These are phyloP conservation scores for Rhodeus uyekii DNA, from an alignment of 2,797 vertebrate genomes.

Conservation along the genomic window DNA sequence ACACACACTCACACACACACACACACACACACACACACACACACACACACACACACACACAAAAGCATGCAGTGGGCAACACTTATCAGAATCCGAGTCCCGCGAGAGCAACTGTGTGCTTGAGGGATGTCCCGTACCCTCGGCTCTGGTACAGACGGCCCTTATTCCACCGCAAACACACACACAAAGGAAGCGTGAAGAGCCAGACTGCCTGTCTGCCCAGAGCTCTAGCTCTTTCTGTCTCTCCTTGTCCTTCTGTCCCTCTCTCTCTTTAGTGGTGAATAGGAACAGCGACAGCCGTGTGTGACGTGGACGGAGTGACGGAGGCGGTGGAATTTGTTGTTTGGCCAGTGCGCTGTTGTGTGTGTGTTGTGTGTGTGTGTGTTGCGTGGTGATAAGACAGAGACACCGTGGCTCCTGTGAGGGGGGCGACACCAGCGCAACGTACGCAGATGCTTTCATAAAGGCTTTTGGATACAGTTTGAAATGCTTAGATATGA, in stretches of 20 bases:
- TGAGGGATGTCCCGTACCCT: conserved; percentile 55
- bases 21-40: conserved; percentile 33
- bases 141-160: conserved; percentile 45
- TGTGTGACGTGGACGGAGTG: conserved; percentile 68
- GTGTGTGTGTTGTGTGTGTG: conserved; percentile 64
- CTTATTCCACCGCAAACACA: conserved; percentile 44
- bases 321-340: conserved; percentile 75
- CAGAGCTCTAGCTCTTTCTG: conserved; percentile 16
- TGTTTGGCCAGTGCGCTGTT: conserved; percentile 67
- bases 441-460: conserved; percentile 4
- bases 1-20: conserved; percentile 9
- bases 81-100: conserved; percentile 58
- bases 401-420: conserved; percentile 89
- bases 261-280: conserved; percentile 36
- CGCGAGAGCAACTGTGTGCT: conserved; percentile 61
- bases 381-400: conserved; percentile 81
- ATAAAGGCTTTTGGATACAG: neutral
- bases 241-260: neutral
- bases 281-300: conserved; percentile 56
- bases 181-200: conserved; percentile 44
- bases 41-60: conserved; percentile 33
- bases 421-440: conserved; percentile 66
- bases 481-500: neutral
- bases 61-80: conserved; percentile 28
- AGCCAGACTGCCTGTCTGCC: conserved; percentile 39